Conservation (phyloP, 2,888 invertebrate genomes). For the Eupithecia inturbata region DNA sequence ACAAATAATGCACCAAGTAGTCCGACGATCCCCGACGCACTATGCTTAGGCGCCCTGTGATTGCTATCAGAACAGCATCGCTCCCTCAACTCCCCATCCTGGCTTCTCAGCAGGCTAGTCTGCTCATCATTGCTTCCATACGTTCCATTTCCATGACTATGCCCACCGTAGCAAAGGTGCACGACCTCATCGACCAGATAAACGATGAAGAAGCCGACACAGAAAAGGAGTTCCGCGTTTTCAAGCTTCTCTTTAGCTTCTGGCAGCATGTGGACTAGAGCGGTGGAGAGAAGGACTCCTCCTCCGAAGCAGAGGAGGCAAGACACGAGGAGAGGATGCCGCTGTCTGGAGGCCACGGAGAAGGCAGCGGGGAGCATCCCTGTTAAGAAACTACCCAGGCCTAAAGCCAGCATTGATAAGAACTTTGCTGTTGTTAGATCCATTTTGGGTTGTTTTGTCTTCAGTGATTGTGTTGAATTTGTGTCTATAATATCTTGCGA, state of each 20-base stretch:
- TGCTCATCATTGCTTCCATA: conserved; percentile 58
- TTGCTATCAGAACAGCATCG: conserved; percentile 67
- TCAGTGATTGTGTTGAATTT: not conserved
- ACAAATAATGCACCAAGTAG: conserved; percentile 89
- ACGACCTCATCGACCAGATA: conserved; percentile 90
- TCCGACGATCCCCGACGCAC: conserved; percentile 86
- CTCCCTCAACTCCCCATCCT: conserved; percentile 66
- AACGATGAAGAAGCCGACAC: conserved; percentile 88
- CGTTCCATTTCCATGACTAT: conserved; percentile 41
- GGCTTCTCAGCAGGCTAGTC: conserved; percentile 57
- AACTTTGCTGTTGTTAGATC: conserved; percentile 85
- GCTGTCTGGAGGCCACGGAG: conserved; percentile 82
- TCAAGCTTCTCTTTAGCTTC: conserved; percentile 87
- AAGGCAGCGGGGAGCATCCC: conserved; percentile 89
- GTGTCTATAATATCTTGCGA: not conserved
- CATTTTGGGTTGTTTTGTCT: conserved; percentile 60
- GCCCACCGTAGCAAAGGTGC: conserved; percentile 85
- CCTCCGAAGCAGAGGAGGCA: conserved; percentile 91
- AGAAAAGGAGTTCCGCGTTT: conserved; percentile 86
- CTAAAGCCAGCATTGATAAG: conserved; percentile 86
- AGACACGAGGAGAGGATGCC: conserved; percentile 86
- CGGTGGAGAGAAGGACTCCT: conserved; percentile 90
- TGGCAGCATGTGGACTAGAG: conserved; percentile 91
- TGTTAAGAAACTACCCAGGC: conserved; percentile 87
- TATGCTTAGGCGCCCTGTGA: conserved; percentile 85